phyloP scores from a whole-genome alignment of 92 coral and sea anemone species.

The Zoanthus gigantus region DNA sequence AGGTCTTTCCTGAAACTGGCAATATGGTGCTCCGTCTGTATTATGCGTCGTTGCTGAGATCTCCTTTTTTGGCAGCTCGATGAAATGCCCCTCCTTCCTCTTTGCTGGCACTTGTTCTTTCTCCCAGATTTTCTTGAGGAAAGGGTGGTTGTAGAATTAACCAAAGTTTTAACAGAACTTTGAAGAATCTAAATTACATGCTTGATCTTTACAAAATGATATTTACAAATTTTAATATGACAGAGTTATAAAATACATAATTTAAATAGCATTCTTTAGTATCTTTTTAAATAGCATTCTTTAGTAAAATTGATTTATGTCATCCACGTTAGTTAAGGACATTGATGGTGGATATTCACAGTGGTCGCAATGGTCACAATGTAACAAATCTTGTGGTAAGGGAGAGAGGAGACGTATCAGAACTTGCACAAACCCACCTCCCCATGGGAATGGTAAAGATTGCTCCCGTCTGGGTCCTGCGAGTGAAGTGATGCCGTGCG shows the following conservation, averaged over 20 bases:
- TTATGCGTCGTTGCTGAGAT: neutral
- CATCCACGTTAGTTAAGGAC: neutral
- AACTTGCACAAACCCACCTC: conserved; percentile 43
- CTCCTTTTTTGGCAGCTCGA: neutral
- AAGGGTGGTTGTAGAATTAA: neutral
- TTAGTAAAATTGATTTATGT: too few species aligned
- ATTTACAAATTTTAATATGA: too few species aligned
- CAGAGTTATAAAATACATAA: too few species aligned
- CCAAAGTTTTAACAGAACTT: too few species aligned
- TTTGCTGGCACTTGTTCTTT: neutral
- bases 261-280: too few species aligned
- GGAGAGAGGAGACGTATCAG: conserved; percentile 21
- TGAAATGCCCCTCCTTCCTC: neutral
- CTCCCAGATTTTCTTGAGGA: neutral
- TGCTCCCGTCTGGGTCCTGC: conserved; percentile 33
- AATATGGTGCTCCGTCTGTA: neutral
- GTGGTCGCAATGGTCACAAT: conserved; percentile 37
- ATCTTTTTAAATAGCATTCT: too few species aligned
- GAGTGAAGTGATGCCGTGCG: conserved; percentile 12
- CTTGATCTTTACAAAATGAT: too few species aligned
- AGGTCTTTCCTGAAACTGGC: neutral
- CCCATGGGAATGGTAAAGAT: conserved; percentile 35
- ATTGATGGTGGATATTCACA: conserved; percentile 27
- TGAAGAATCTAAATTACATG: too few species aligned
- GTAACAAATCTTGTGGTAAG: conserved; percentile 27